Base-by-base conservation (phyloP, 2,888 invertebrate species). In the Drosophila hamatofila region DNA sequence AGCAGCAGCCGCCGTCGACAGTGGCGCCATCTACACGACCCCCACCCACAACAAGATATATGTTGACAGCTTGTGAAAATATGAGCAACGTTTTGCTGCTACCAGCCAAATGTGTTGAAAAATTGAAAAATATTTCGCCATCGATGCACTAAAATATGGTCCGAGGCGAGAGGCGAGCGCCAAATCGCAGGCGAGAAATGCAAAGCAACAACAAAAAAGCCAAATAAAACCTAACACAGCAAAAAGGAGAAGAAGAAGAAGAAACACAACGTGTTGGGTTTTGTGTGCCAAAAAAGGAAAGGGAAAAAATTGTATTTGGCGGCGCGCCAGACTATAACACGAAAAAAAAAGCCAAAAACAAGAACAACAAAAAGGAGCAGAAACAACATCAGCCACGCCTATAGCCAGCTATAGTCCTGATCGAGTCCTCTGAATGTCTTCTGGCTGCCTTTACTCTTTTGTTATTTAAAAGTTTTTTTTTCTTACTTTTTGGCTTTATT, bases 51-150 rank as follows among this genome's bases (percentile, higher is more conserved):
- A 39, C 58, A 88, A 85, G 88, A 85, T 86, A 86, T 78, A 85
- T 85, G 88, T 85, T 83, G 84, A 88, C 84, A 85, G 84, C 78
- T 86, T 86, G 75, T 73, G 72, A 85, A 85, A 85, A 85, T 85
- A 85, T 85, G 84, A 85, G 81, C 88, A 86, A 75, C 86, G 67
- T 88, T 84, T 84, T 86, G 88, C 83, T 80, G 81, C 75, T 86
- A 78, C 83, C 83, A 88, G 88, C 84, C 88, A 84, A 84, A 84
- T 84, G 83, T 88, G 84, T 88, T 85, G 84, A 85, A 85, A 85
- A 85, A 85, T 83, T 88, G 86, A 85, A 85, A 84, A 85, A 85
- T 88, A 88, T 85, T 85, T 88, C 83, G 81, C 81, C 78, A 77
- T 85, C 84, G 88, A 85, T 88, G 84, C 76, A 76, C 86, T 85